These are phyloP conservation scores for human (Homo sapiens) DNA, from an alignment of 2,113 vertebrate genomes.

Conservation along the genomic window GRCh38 chr5:120548501-120549000, in stretches of 20 bases:
- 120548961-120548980: accelerated
- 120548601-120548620: background rate
- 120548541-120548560: background rate
- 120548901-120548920: background rate
- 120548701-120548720: background rate
- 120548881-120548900: background rate
- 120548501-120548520: background rate
- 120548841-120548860: background rate
- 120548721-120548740: background rate
- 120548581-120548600: background rate
- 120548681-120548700: background rate
- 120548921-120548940: background rate
- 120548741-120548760: background rate
- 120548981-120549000: accelerated
- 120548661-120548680: background rate
- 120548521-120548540: background rate
- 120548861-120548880: background rate
- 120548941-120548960: accelerated
- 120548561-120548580: background rate
- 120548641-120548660: background rate
- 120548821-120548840: background rate
- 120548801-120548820: background rate
- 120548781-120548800: background rate
- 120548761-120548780: background rate
- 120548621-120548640: background rate